Evolutionary conservation across 2,797 vertebrate species (phyloP), one percentile per base, ranked within the genome.

Genomic region (Lacerta viridis): DNA sequence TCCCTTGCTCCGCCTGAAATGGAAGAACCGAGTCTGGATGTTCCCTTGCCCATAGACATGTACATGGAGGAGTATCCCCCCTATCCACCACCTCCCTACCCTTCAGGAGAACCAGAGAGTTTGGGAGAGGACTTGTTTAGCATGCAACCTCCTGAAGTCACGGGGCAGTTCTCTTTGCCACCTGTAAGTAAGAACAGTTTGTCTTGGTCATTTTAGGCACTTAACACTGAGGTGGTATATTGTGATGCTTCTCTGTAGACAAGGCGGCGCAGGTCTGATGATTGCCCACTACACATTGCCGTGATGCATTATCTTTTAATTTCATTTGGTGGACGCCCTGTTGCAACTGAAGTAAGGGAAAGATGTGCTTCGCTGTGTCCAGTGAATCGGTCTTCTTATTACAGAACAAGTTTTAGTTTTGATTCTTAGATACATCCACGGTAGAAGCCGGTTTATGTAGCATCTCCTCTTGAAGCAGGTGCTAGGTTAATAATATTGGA

Each of bases 31-130:
- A 95, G 17, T 33, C 80, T 93, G 4, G 97, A 97, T 85, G 71
- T 92, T 1, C 95, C 97, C 7, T 94, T 96, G 5, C 94, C 95
- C 0, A 93, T 98, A 1, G 98, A 99, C 1, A 95, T 97, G 61
- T 99, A 98, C 92, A 93, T 98, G 90, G 99, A 99, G 91, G 99
- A 99, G 76, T 99, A 99, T 71, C 98, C 99, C 9, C 99, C 99
- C 0, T 99, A 99, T 91, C 99, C 99, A 6, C 99, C 99, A 0
- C 99, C 99, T 0, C 99, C 99, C 3, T 99, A 99, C 92, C 98
- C 98, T 1, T 98, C 97, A 2, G 98, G 97, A 36, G 99, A 99
- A 33, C 98, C 98, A 1, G 98, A 99, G 66, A 97, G 94, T 87
- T 79, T 97, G 0, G 98, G 97, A 75, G 98, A 99, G 83, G 98